Evolutionary conservation across 2,113 vertebrate genomes (phyloP), one percentile per base, ranked within the genome.

Genomic region (Cephalophus harveyi): DNA sequence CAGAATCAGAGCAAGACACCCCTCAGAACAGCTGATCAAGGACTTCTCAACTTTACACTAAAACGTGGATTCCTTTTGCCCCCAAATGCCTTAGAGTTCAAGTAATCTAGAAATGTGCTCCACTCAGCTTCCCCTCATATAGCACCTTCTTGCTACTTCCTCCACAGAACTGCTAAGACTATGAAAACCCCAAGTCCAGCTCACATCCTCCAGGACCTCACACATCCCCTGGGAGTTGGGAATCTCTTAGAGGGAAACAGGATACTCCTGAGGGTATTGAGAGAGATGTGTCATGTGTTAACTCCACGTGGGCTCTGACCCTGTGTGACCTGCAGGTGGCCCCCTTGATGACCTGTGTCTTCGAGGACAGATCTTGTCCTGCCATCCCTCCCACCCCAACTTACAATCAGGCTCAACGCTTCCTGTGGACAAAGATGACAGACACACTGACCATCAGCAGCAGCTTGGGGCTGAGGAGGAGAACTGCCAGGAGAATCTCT

Each of bases 401-500:
- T 91, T 92, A 95, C 79, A 27, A 5, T 85, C 50, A 95, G 36
- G 74, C 15, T 21, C 6, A 89, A 30, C 7, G 3, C 25, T 89
- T 95, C 79, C 13, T 91, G 33, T 28, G 1, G 6, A 52, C 15
- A 19, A 78, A 83, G 54, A 94, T 14, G 43, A 7, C 40, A 79
- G 50, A 85, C 27, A 71, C 4, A 52, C 1, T 5, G 2, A 79
- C 14, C 25, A n/a, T 11, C 67, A 97, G 67, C 60, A 97, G 36
- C 8, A 91, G 2, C 62, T 96, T 98, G 25, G 5, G 2, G 43
- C 8, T 25, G 2, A 97, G 13, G 16, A 60, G 5, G 27, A 96
- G 1, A 23, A 23, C 33, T 8, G n/a, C 0, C 6, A 93, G 5
- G 16, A 74, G 4, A 0, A 0, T 1, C 17, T 2, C 2, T 2